Evolutionary conservation across 2,888 invertebrate genomes (phyloP).

Genomic region (Pyrocoelia pectoralis): DNA sequence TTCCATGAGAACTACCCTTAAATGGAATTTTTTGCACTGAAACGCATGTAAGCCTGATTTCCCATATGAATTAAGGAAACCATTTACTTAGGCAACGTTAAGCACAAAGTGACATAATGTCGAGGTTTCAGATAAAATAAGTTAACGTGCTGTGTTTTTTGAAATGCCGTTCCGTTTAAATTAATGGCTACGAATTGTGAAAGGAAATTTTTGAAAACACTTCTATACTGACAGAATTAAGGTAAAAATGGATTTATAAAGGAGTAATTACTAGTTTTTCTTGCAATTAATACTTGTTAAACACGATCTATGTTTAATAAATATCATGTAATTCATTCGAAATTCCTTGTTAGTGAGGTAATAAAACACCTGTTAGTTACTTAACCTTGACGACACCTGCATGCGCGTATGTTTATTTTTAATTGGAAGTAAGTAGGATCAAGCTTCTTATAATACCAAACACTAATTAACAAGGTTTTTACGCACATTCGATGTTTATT

Average conservation of each 20-base stretch:
- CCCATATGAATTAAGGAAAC: too few relatives aligned
- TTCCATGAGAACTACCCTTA: too few relatives aligned
- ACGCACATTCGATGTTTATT: neutral
- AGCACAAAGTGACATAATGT: too few relatives aligned
- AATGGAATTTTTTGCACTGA: too few relatives aligned
- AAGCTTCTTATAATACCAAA: constrained; percentile 5
- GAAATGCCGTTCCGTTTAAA: too few relatives aligned
- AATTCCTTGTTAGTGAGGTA: constrained; percentile 8
- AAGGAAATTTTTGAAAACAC: too few relatives aligned
- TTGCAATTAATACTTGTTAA: neutral
- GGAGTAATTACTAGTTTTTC: neutral
- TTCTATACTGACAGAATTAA: too few relatives aligned
- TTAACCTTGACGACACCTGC: constrained; percentile 22
- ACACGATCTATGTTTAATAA: constrained; percentile 5
- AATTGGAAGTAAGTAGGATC: constrained; percentile 10
- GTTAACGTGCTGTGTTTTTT: too few relatives aligned
- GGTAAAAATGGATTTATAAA: neutral
- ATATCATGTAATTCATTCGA: constrained; percentile 10
- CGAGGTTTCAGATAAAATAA: too few relatives aligned
- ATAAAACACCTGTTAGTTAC: constrained; percentile 16
- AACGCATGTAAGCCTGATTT: too few relatives aligned
- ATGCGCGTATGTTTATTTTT: constrained; percentile 10
- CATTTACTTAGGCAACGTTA: too few relatives aligned
- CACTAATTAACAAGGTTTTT: constrained; percentile 1
- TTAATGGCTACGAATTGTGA: too few relatives aligned